These are phyloP conservation scores for Trimorus sp. DNA, from an alignment of 2,888 invertebrate genomes.

Conservation along the genomic window DNA sequence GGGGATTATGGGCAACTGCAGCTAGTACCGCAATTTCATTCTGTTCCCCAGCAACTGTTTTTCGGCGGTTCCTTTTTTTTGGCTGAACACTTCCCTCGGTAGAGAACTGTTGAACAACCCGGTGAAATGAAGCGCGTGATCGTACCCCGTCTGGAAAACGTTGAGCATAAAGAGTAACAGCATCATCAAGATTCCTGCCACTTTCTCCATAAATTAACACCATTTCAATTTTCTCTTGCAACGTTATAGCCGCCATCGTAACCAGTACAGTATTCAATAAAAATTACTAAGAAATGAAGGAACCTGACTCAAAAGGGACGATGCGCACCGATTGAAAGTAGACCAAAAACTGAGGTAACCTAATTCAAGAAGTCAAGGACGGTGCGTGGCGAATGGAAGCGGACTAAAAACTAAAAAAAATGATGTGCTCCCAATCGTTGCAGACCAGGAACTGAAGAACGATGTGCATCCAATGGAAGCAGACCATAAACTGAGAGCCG, in stretches of 20 bases:
- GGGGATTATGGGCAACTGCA: slow-evolving; percentile 10
- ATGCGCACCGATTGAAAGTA: too few relatives aligned
- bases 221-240: slow-evolving; percentile 11
- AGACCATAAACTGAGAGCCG: too few relatives aligned
- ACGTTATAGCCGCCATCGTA: neutral
- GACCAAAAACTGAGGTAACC: too few relatives aligned
- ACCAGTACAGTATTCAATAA: too few relatives aligned
- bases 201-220: slow-evolving; percentile 13
- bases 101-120: slow-evolving; percentile 8
- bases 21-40: slow-evolving; percentile 18
- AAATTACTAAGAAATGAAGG: too few relatives aligned
- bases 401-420: too few relatives aligned
- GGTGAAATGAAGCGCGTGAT: neutral
- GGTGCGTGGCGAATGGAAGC: too few relatives aligned
- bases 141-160: neutral
- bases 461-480: too few relatives aligned
- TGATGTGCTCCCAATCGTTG: too few relatives aligned
- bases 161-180: neutral
- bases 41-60: neutral
- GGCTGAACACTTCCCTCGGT: neutral
- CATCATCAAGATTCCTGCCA: slow-evolving; percentile 3
- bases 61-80: slow-evolving; percentile 5
- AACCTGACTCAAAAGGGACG: too few relatives aligned
- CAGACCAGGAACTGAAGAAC: too few relatives aligned
- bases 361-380: too few relatives aligned